Percentiles rank a stretch among this genome's conserved stretches.
phyloP scores from a whole-genome alignment of 1,140 invertebrate genomes.

The Latrodectus geometricus region DNA sequence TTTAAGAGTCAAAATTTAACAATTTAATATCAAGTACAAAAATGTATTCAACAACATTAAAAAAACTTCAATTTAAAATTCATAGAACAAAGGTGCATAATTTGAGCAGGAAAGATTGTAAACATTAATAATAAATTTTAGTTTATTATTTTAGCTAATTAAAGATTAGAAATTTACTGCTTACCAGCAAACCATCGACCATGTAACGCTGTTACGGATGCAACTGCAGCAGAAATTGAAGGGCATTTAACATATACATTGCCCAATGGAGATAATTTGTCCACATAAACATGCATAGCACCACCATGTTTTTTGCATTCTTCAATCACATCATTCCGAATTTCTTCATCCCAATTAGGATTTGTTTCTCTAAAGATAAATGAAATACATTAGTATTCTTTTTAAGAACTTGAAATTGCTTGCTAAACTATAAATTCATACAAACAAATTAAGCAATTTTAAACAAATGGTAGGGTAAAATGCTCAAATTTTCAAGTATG shows the following conservation, averaged over 20 bases:
- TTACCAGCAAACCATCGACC: constrained; percentile 95
- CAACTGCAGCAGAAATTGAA: constrained; percentile 93
- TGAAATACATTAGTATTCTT: constrained; percentile 47
- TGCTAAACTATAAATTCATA: background rate
- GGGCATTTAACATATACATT: constrained; percentile 99
- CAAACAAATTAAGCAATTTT: background rate
- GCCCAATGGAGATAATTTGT: constrained; percentile 93
- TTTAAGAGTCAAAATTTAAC: too few relatives aligned
- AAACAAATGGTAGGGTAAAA: background rate
- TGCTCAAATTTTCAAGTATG: background rate
- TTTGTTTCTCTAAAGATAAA: constrained; percentile 81
- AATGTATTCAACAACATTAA: too few relatives aligned
- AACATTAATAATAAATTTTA: background rate
- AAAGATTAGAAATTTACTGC: constrained; percentile 41
- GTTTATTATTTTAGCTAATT: background rate
- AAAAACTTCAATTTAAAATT: too few relatives aligned
- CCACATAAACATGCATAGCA: constrained; percentile 96
- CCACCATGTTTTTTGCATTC: constrained; percentile 99
- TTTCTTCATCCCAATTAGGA: constrained; percentile 92
- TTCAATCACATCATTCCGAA: constrained; percentile 97
- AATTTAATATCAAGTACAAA: too few relatives aligned
- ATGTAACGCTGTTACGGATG: constrained; percentile 95
- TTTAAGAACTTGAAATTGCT: too few relatives aligned
- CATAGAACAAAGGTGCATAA: too few relatives aligned
- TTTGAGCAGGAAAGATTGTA: background rate